A percentile compares a stretch with the other conserved stretches of the same genome.
Evolutionary conservation across 2,113 vertebrate genomes (phyloP).

Genomic region (Anser cygnoides): DNA sequence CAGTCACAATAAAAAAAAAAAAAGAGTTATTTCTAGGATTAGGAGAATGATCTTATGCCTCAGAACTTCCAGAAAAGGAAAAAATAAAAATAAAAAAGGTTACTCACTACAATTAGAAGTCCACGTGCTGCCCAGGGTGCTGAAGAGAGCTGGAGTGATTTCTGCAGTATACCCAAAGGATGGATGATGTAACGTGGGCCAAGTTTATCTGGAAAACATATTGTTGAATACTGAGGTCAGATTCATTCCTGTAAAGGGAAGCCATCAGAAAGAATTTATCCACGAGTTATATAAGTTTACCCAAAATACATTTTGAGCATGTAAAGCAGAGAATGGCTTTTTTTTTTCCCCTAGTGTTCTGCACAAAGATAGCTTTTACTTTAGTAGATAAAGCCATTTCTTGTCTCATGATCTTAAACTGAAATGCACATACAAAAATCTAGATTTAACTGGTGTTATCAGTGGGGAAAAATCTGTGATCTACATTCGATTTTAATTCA

Average conservation of each 20-base stretch:
- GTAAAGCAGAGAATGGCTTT: neutral
- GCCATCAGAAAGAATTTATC: neutral
- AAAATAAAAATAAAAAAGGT: neutral
- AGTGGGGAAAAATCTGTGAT: neutral
- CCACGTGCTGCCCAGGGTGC: neutral
- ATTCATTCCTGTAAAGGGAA: neutral
- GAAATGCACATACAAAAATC: neutral
- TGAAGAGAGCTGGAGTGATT: neutral
- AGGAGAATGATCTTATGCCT: conserved; percentile 49
- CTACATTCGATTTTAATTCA: neutral
- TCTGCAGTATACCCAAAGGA: neutral
- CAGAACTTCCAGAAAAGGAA: neutral
- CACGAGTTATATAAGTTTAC: neutral
- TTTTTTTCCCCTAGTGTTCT: neutral
- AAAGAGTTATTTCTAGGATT: conserved; percentile 50
- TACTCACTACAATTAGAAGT: neutral
- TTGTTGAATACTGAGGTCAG: neutral
- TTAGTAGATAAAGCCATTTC: neutral
- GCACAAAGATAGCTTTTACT: neutral
- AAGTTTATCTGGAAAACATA: neutral
- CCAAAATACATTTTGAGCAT: neutral
- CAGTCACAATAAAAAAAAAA: neutral
- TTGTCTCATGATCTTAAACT: neutral
- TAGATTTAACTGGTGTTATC: neutral
- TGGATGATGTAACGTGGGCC: neutral